Conservation (phyloP, 2,888 invertebrate genomes). For the Patella caerulea region DNA sequence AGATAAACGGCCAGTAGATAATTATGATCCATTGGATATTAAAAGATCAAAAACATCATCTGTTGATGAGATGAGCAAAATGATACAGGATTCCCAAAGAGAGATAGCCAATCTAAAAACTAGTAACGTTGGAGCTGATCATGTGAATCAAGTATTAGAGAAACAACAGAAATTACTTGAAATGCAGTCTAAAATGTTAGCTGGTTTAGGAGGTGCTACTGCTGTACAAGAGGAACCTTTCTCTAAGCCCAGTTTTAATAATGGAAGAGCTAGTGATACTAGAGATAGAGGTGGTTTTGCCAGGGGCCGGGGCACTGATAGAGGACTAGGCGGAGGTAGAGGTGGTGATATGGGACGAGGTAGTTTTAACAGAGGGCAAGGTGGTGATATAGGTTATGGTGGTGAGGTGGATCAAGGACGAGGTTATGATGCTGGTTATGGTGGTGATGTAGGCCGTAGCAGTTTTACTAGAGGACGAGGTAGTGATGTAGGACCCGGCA, state of each 20-base stretch:
- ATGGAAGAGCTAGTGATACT: background rate
- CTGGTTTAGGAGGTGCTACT: background rate
- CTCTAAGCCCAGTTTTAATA: too few species aligned
- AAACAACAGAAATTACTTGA: background rate
- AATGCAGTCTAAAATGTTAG: slow-evolving; percentile 1
- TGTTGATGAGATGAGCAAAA: background rate
- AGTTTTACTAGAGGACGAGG: background rate
- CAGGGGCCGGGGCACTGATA: background rate
- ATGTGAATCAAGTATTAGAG: background rate
- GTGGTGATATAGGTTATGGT: background rate
- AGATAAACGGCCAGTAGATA: too few species aligned
- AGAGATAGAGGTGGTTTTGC: background rate
- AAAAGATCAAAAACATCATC: background rate
- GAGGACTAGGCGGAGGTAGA: background rate
- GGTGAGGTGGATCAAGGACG: background rate
- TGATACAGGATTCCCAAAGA: background rate
- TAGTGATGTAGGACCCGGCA: background rate
- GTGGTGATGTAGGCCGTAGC: background rate
- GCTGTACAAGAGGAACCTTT: background rate
- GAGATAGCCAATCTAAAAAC: background rate
- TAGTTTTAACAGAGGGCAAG: background rate
- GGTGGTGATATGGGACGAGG: background rate
- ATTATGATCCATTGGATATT: too few species aligned
- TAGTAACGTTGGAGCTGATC: background rate
- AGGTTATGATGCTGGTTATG: background rate